phyloP scores from a whole-genome alignment of 1,140 invertebrate genomes.

The Bathynomus jamesi region DNA sequence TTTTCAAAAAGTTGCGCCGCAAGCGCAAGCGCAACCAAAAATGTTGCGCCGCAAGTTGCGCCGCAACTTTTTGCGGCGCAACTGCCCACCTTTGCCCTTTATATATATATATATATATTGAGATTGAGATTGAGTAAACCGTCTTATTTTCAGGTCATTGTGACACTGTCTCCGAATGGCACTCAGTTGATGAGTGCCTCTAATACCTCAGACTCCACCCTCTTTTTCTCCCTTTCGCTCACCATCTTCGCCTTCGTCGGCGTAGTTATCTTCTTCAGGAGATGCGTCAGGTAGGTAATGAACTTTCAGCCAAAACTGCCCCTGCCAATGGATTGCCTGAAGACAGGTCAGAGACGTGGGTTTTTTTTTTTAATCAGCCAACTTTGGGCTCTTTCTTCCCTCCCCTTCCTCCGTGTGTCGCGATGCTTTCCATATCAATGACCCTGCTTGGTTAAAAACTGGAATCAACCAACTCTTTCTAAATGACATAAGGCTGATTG shows the following conservation, averaged over 20 bases:
- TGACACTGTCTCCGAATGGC: background rate
- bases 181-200: background rate
- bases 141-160: background rate
- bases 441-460: background rate
- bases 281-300: background rate
- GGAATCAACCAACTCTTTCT: background rate
- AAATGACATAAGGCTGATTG: no score
- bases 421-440: background rate
- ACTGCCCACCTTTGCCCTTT: no score
- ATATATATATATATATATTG: background rate
- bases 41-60: no score
- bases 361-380: no score
- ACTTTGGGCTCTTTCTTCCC: no score
- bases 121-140: no score
- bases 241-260: background rate
- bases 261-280: background rate
- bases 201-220: background rate
- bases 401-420: no score
- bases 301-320: background rate
- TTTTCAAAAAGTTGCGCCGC: no score
- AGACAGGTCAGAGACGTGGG: no score
- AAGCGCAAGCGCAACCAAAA: no score
- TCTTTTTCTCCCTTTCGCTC: background rate
- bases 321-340: background rate
- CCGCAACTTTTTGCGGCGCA: no score